These are phyloP conservation scores for Branchinecta lindahli DNA, from an alignment of 1,140 invertebrate genomes.

Conservation along the genomic window DNA sequence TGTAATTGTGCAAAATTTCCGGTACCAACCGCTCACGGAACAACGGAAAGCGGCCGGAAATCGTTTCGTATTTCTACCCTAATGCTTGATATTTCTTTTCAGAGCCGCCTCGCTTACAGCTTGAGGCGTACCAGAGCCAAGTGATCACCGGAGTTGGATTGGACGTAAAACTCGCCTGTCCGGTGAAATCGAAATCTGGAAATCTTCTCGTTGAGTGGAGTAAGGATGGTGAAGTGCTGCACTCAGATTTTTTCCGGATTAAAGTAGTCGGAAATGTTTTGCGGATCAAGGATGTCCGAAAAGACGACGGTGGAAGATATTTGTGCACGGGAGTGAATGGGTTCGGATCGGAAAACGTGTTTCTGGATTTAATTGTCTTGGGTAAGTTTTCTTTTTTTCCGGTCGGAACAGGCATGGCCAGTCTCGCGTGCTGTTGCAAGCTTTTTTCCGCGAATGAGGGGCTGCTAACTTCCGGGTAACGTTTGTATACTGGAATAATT, in stretches of 20 bases:
- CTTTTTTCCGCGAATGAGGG: too few species aligned
- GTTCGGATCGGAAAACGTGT: background rate
- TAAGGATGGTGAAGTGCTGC: background rate
- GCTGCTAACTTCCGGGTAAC: too few species aligned
- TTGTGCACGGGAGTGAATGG: background rate
- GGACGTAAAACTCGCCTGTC: background rate
- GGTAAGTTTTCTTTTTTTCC: background rate
- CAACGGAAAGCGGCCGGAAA: too few species aligned
- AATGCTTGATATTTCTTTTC: background rate
- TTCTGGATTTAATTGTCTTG: background rate
- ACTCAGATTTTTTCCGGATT: background rate
- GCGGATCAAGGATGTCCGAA: background rate
- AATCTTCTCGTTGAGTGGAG: slow-evolving; percentile 5
- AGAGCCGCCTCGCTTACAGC: slow-evolving; percentile 4
- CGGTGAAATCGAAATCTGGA: background rate
- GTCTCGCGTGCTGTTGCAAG: too few species aligned
- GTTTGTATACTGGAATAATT: too few species aligned
- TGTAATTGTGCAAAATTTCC: too few species aligned
- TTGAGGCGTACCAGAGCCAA: background rate
- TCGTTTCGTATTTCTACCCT: too few species aligned
- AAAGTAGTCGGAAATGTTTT: background rate
- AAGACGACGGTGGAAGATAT: background rate
- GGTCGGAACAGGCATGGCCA: background rate
- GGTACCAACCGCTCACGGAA: too few species aligned
- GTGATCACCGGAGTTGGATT: background rate